Evolutionary conservation across 2,113 vertebrate species (phyloP), one percentile per base, ranked within the genome.

Genomic region (Atrichornis clamosus): DNA sequence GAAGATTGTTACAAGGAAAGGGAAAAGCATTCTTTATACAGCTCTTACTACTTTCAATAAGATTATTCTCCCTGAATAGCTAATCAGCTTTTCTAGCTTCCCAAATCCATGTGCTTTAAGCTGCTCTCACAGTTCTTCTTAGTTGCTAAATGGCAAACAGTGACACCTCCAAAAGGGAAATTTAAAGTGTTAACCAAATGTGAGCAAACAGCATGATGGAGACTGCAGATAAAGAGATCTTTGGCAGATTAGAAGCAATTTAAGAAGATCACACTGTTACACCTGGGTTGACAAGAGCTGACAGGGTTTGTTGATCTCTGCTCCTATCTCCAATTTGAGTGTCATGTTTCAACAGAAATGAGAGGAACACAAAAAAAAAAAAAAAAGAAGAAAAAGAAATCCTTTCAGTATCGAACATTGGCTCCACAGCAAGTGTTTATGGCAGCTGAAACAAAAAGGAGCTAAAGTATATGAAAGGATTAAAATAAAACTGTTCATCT

Each of bases 11-110:
- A 96, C 82, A 72, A 96, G 96, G 96, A 97, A 97, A 97, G 96
- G 97, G 97, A 98, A 97, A 97, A 97, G 98, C 97, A 95, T 97
- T 98, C 98, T 98, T 96, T 97, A 95, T 95, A 92, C 97, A 93
- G 98, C 97, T 96, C 97, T 96, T 96, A 93, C 97, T 92, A 97
- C 97, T 97, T 98, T 96, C 97, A 98, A 95, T 97, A 97, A 98
- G 98, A 98, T 98, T 97, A 98, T 98, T 98, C 97, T 97, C 96
- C 87, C 97, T 98, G 98, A 98, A 98, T 98, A 98, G 98, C 97
- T 98, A 98, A 98, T 98, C 98, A 98, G 98, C 97, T 97, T 97
- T 94, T 91, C 97, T 94, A 88, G 97, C 97, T 97, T 95, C 98
- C 97, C 97, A 96, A 97, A 98, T 97, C 97, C 96, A 63, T 79